Conservation (phyloP, 2,113 vertebrate genomes). For the Meriones unguiculatus region DNA sequence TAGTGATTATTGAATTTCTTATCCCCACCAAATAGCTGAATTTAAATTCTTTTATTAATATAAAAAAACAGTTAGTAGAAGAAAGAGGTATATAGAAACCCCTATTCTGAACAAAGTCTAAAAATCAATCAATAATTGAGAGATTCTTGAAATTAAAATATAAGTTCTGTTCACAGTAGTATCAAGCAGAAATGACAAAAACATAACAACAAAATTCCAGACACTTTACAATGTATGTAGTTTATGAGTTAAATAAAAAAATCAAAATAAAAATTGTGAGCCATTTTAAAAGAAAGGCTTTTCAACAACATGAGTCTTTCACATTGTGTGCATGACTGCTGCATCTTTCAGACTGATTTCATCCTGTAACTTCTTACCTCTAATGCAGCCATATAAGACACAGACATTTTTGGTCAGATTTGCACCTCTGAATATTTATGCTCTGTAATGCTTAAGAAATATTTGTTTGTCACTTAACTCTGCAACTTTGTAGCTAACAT, state of each 20-base stretch:
- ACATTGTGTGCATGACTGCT: not conserved
- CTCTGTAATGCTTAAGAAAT: not conserved
- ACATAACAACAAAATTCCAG: not conserved
- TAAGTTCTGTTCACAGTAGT: not conserved
- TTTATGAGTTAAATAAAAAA: not conserved
- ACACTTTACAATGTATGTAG: not conserved
- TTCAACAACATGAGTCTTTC: not conserved
- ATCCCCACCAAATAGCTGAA: not conserved
- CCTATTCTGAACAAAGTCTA: not conserved
- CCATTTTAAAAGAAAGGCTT: not conserved
- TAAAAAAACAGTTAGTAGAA: not conserved
- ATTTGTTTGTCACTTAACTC: not conserved
- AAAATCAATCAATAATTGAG: not conserved
- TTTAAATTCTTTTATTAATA: not conserved
- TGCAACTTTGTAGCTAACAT: not conserved
- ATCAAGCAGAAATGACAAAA: slow-evolving; percentile 23
- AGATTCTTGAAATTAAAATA: not conserved
- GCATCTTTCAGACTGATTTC: not conserved
- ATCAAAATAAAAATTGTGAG: not conserved
- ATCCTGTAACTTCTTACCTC: not conserved
- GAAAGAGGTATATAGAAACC: not conserved
- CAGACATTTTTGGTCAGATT: not conserved
- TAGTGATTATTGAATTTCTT: not conserved
- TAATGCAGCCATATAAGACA: not conserved
- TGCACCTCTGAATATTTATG: not conserved